A percentile compares a stretch with the other conserved stretches of the same genome.
Evolutionary conservation across 2,113 vertebrate species (phyloP).

Genomic region (Penelope pileata): DNA sequence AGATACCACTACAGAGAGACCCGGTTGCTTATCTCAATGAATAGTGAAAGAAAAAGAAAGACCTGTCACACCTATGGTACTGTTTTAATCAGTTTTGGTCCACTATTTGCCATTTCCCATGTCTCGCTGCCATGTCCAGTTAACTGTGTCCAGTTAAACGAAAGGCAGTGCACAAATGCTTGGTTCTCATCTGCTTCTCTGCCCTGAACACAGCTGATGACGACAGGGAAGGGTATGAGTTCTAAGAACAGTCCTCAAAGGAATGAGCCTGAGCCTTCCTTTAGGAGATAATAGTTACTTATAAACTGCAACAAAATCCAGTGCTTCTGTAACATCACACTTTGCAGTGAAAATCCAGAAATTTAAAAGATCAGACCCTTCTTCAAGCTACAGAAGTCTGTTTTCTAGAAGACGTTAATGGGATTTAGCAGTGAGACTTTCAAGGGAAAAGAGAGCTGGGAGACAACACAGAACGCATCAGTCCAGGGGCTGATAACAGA

Average conservation of each 20-base stretch:
- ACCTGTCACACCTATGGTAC: not conserved
- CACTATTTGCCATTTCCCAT: not conserved
- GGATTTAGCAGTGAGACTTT: not conserved
- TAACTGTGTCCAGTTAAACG: not conserved
- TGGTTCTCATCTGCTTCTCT: not conserved
- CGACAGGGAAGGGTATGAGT: not conserved
- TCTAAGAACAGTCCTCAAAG: not conserved
- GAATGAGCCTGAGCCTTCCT: not conserved
- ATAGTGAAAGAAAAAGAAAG: not conserved
- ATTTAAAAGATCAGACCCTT: not conserved
- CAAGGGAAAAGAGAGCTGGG: conserved; percentile 23
- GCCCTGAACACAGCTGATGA: not conserved
- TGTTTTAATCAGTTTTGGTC: not conserved
- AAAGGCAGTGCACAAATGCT: not conserved
- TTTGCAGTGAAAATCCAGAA: not conserved
- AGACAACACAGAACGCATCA: conserved; percentile 26
- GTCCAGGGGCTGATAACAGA: conserved; percentile 35
- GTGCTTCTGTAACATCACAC: not conserved
- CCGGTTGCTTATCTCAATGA: not conserved
- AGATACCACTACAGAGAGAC: not conserved
- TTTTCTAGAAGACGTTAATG: not conserved
- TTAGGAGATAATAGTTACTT: not conserved
- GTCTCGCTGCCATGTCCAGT: not conserved
- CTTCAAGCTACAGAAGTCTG: not conserved
- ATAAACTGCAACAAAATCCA: not conserved